Base-by-base conservation (phyloP, 2,113 vertebrate genomes). In the Rhynchopsitta pachyrhyncha region DNA sequence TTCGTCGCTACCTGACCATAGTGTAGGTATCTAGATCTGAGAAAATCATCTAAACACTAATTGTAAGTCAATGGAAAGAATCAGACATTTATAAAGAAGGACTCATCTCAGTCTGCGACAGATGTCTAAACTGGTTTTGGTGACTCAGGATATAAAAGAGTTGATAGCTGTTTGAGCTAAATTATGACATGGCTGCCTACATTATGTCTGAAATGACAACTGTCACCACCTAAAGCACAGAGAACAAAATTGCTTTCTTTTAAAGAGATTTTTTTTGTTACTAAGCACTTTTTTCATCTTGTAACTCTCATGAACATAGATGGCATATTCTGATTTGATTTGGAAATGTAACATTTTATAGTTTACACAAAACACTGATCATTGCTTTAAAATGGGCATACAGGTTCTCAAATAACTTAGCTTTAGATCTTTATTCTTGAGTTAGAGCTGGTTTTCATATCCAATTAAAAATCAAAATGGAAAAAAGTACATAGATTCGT, bases 401-500 rank as follows among this genome's bases (percentile, higher is more conserved):
- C 2, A 71, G 5, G 7, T 57, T 10, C 31, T 92, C 53, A 73
- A 86, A 53, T 68, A 78, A 80, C 83, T 92, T 82, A 90, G 29
- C 5, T 6, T 79, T 94, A 86, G 12, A 50, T 89, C 31, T 89
- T 92, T 49, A 77, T 33, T 74, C 35, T 12, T 88, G 9, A 73
- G 41, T 88, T 92, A 89, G n/a, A 86, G 39, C 57, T 85, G 46
- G 74, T 28, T 91, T 96, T 97, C 86, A 59, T 85, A 91, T 44
- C 83, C 70, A 92, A 57, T 97, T 97, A 96, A 96, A 97, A 96
- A 86, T 85, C n/a, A 90, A 95, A 97, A 90, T 90, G 57, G 78
- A 91, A 92, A 95, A 95, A 84, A 63, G 78, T 91, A 82, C 86
- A 42, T 67, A 78, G 53, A 95, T 94, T 80, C 77, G 62, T 71